Evolutionary conservation across 2,888 invertebrate species (phyloP).

Genomic region (Dynastes hyllus): DNA sequence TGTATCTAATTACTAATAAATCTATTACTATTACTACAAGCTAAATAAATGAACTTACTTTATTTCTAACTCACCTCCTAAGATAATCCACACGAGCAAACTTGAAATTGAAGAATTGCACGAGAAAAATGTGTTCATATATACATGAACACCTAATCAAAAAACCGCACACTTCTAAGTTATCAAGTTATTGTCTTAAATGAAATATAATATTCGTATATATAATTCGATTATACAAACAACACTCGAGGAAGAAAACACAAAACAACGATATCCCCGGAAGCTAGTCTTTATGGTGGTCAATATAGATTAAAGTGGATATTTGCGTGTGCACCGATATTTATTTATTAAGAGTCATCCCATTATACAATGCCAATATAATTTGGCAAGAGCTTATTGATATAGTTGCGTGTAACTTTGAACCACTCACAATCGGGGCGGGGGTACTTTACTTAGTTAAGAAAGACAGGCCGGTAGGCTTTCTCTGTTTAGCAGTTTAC

Average conservation of each 20-base stretch:
- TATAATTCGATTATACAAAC: constrained; percentile 14
- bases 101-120: not conserved
- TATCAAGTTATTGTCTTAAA: constrained; percentile 35
- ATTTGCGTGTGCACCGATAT: constrained; percentile 3
- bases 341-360: not conserved
- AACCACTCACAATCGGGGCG: not conserved
- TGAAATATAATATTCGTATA: constrained; percentile 24
- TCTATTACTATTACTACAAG: too few species aligned
- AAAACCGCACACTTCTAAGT: constrained; percentile 27
- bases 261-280: not conserved
- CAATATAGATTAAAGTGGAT: constrained; percentile 2
- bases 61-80: not conserved
- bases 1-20: too few species aligned
- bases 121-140: not conserved
- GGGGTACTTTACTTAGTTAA: not conserved
- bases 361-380: not conserved
- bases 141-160: not conserved
- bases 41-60: not conserved
- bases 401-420: not conserved
- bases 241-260: not conserved
- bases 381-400: not conserved
- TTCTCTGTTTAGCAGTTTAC: too few species aligned
- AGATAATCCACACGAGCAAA: not conserved
- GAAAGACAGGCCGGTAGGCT: not conserved
- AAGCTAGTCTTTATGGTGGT: not conserved